Percentiles rank a stretch among this genome's conserved stretches.
Evolutionary conservation across 2,113 vertebrate species (phyloP).

Genomic region (Otus sunia): DNA sequence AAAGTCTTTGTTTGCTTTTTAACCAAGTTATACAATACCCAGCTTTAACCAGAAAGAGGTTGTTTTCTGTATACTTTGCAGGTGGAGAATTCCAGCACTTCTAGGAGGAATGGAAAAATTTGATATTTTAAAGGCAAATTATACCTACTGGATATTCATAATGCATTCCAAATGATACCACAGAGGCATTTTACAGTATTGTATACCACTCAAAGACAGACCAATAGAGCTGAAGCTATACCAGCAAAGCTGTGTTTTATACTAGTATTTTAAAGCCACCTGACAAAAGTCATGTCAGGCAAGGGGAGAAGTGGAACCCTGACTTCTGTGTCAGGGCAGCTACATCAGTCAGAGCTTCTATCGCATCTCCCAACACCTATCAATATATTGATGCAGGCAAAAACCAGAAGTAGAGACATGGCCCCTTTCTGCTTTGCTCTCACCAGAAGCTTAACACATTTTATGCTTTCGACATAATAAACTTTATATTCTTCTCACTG

Average conservation of each 20-base stretch:
- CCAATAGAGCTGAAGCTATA: neutral
- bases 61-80: neutral
- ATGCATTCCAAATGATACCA: neutral
- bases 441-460: neutral
- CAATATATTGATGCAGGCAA: neutral
- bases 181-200: neutral
- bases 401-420: neutral
- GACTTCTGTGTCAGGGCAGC: neutral
- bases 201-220: neutral
- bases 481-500: neutral
- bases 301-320: neutral
- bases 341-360: neutral
- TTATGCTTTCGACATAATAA: neutral
- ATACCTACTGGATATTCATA: neutral
- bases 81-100: neutral
- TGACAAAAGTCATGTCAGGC: neutral
- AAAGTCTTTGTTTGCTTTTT: neutral
- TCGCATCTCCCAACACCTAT: neutral
- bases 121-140: neutral
- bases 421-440: neutral
- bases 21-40: neutral
- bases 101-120: neutral
- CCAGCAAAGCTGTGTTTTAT: neutral
- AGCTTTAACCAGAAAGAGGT: neutral
- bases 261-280: neutral